These are phyloP conservation scores for Molossus molossus DNA, from an alignment of 2,797 vertebrate species.

Conservation along the genomic window DNA sequence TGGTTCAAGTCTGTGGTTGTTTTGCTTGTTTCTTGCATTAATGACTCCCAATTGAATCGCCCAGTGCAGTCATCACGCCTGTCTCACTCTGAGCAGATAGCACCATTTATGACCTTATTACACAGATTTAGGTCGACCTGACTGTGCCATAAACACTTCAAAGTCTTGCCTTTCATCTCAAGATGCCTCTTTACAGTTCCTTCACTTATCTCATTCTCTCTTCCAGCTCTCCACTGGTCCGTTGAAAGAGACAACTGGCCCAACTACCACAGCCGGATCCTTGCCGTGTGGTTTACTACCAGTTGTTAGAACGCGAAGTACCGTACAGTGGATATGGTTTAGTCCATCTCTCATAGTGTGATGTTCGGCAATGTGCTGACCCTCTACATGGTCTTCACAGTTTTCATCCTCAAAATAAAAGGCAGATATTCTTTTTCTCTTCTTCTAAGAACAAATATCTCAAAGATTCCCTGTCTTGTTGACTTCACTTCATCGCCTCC, in stretches of 20 bases:
- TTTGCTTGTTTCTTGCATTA: not conserved
- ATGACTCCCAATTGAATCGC: not conserved
- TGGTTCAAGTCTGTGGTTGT: not conserved
- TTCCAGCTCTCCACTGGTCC: not conserved
- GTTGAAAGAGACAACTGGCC: not conserved
- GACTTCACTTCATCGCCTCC: not conserved
- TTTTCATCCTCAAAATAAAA: not conserved
- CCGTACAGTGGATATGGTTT: not conserved
- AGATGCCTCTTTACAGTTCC: not conserved
- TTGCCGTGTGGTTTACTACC: not conserved
- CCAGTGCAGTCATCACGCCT: not conserved
- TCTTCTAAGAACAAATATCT: not conserved
- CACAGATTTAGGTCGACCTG: not conserved
- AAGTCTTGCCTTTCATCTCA: conserved; percentile 38
- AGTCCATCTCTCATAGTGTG: not conserved
- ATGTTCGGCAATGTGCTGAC: not conserved
- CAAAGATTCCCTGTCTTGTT: not conserved
- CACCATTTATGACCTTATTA: not conserved
- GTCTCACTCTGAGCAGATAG: not conserved
- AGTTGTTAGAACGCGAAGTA: not conserved
- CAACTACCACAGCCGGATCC: not conserved
- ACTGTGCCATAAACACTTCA: not conserved
- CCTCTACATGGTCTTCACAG: not conserved
- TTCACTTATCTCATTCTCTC: conserved; percentile 13
- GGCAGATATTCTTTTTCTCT: not conserved